phyloP scores from a whole-genome alignment of 1,140 invertebrate species.

The Drosophila leontia region DNA sequence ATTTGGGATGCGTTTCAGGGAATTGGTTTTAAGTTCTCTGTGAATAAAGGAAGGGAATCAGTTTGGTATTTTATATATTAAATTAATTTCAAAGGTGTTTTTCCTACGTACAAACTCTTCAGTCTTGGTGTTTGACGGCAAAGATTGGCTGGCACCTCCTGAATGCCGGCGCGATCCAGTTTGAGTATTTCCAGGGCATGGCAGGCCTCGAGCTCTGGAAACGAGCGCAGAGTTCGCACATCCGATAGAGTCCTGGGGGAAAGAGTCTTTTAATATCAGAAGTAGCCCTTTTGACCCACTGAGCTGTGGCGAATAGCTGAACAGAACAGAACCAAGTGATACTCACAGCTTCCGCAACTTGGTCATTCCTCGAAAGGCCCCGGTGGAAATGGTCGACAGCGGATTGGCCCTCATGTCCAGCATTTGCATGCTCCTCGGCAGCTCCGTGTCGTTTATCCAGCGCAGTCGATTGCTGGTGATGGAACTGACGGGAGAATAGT shows the following conservation, averaged over 20 bases:
- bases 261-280: background rate
- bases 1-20: constrained; percentile 89
- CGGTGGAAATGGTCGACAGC: constrained; percentile 87
- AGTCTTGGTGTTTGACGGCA: constrained; percentile 92
- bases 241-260: constrained; percentile 93
- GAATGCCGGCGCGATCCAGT: constrained; percentile 92
- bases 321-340: constrained; percentile 3
- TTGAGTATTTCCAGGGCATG: constrained; percentile 91
- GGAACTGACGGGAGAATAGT: constrained; percentile 80
- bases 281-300: background rate
- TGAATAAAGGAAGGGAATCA: background rate
- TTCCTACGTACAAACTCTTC: constrained; percentile 92
- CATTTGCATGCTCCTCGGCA: constrained; percentile 88
- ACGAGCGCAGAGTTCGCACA: constrained; percentile 90
- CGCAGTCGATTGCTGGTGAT: constrained; percentile 90
- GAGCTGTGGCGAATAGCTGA: background rate
- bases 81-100: background rate
- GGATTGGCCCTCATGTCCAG: constrained; percentile 91
- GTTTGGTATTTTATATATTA: too few species aligned
- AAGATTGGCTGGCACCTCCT: constrained; percentile 89
- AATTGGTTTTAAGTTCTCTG: constrained; percentile 94
- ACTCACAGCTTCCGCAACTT: constrained; percentile 91
- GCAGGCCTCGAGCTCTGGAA: constrained; percentile 93
- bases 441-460: constrained; percentile 87
- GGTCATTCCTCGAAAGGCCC: constrained; percentile 88